phyloP scores from a whole-genome alignment of 2,113 vertebrate species.

The Aphyosemion australe region DNA sequence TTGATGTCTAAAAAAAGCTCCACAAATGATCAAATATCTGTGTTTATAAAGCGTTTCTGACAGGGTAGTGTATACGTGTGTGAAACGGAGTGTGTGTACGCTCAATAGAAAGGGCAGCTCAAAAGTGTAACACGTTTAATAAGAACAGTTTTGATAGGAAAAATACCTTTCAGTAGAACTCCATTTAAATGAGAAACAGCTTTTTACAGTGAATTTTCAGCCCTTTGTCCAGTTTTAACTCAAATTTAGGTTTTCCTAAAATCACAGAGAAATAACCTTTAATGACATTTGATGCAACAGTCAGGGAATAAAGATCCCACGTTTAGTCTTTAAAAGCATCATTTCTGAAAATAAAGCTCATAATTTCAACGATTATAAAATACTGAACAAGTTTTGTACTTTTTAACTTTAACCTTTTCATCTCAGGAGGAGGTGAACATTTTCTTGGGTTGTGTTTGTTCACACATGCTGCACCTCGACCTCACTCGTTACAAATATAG shows the following conservation, averaged over 20 bases:
- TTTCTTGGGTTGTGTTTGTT: background rate
- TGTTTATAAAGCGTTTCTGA: constrained; percentile 64
- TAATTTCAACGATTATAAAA: too few relatives aligned
- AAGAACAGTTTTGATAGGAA: constrained; percentile 51
- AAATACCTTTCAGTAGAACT: constrained; percentile 47
- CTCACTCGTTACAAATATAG: background rate
- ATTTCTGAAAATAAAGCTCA: too few relatives aligned
- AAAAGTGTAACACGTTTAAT: constrained; percentile 49
- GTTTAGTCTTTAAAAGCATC: too few relatives aligned
- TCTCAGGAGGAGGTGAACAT: background rate
- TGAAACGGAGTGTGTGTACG: constrained; percentile 14
- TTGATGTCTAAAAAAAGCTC: constrained; percentile 77
- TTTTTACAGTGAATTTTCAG: constrained; percentile 41
- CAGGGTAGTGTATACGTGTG: constrained; percentile 54
- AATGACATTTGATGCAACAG: constrained; percentile 22
- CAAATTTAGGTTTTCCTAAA: constrained; percentile 28
- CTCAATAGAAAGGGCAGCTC: constrained; percentile 67
- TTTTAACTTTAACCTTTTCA: background rate
- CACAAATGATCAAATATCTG: constrained; percentile 66
- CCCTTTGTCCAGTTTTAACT: constrained; percentile 51
- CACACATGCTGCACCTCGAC: background rate
- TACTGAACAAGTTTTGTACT: too few relatives aligned
- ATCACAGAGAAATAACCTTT: constrained; percentile 23
- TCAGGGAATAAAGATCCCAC: too few relatives aligned
- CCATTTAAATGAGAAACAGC: constrained; percentile 51